Evolutionary conservation across 2,888 invertebrate genomes (phyloP).

Genomic region (Campoplex capitator): DNA sequence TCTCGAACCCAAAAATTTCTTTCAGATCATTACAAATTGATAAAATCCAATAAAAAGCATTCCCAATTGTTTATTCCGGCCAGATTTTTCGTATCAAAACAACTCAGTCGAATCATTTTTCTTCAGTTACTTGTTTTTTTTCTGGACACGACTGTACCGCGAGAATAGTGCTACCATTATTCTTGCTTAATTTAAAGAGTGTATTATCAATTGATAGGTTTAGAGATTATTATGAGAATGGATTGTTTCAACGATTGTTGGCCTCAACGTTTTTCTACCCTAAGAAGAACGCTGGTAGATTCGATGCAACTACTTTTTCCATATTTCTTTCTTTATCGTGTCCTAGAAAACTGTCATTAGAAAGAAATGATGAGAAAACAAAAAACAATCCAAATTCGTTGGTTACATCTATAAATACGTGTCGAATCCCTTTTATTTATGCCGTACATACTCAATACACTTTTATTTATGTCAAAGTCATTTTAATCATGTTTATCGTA

Average conservation of each 20-base stretch:
- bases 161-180: background rate
- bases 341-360: background rate
- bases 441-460: background rate
- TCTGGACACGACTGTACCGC: conserved; percentile 4
- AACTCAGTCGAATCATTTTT: background rate
- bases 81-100: background rate
- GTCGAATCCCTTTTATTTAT: background rate
- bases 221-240: background rate
- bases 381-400: background rate
- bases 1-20: background rate
- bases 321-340: background rate
- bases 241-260: background rate
- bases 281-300: background rate
- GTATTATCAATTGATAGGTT: background rate
- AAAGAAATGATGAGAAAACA: background rate
- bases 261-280: background rate
- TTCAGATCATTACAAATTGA: background rate
- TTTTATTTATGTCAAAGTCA: conserved; percentile 12
- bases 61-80: no score
- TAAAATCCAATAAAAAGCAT: background rate
- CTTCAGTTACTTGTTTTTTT: background rate
- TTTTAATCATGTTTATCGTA: background rate
- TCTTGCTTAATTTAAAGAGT: background rate
- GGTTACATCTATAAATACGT: background rate
- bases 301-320: background rate